A percentile compares a stretch with the other conserved stretches of the same genome.
phyloP scores from a whole-genome alignment of 30 jellyfish, hydroid and myxozoan species.

The Aurelia sp. region DNA sequence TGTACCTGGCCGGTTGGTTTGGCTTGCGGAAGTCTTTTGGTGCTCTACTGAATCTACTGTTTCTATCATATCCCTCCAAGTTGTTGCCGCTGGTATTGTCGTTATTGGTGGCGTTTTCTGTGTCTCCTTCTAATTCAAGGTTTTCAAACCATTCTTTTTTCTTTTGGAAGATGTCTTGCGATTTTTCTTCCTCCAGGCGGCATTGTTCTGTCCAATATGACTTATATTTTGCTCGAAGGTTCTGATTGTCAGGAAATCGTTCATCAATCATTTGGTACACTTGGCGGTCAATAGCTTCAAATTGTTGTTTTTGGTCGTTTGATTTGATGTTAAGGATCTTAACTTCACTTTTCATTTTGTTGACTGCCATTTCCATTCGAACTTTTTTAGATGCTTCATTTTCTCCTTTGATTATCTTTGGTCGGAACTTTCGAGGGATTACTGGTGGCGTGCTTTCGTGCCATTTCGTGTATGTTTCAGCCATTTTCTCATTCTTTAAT shows the following conservation, averaged over 20 bases:
- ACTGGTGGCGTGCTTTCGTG: slow-evolving; percentile 22
- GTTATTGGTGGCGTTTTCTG: neutral
- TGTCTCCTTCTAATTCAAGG: slow-evolving; percentile 21
- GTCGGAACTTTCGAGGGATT: slow-evolving; percentile 18
- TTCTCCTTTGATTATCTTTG: slow-evolving; percentile 11
- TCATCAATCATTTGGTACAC: slow-evolving; percentile 46
- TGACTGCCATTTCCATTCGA: slow-evolving; percentile 21
- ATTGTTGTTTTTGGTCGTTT: slow-evolving; percentile 17
- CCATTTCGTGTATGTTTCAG: slow-evolving; percentile 22
- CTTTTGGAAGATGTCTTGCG: slow-evolving; percentile 17
- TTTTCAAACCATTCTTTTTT: slow-evolving; percentile 23
- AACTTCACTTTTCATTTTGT: slow-evolving; percentile 22
- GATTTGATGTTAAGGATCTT: slow-evolving; percentile 20
- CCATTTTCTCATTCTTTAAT: slow-evolving; percentile 15
- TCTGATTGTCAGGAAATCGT: slow-evolving; percentile 7
- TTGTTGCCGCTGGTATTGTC: neutral
- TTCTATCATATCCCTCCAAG: neutral
- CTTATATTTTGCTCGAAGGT: slow-evolving; percentile 3
- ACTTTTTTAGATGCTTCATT: slow-evolving; percentile 10
- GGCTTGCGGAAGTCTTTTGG: neutral
- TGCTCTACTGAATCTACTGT: neutral
- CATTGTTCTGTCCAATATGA: slow-evolving; percentile 38
- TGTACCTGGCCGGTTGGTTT: neutral
- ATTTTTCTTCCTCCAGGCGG: slow-evolving; percentile 29
- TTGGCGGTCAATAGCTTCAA: slow-evolving; percentile 28